These are phyloP conservation scores for Heterodera schachtii DNA, from an alignment of 1,140 invertebrate genomes.

Conservation along the genomic window DNA sequence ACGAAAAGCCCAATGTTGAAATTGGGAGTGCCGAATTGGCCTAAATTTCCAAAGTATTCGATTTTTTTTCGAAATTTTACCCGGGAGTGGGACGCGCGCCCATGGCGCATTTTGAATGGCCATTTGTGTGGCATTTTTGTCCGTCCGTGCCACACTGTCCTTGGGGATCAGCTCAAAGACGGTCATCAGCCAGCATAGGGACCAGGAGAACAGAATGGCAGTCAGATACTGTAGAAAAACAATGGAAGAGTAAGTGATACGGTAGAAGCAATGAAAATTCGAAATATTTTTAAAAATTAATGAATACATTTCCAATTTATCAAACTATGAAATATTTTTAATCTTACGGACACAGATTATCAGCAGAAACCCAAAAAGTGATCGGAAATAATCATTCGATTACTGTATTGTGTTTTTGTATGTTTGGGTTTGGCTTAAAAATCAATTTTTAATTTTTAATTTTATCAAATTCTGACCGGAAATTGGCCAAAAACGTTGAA, in stretches of 20 bases:
- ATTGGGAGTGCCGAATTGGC: conserved; percentile 66
- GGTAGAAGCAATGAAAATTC: not conserved
- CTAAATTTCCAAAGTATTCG: conserved; percentile 45
- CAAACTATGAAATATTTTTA: no score
- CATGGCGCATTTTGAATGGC: conserved; percentile 55
- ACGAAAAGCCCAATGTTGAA: conserved; percentile 65
- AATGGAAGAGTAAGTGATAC: not conserved
- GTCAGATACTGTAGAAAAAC: conserved; percentile 54
- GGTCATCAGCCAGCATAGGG: conserved; percentile 60
- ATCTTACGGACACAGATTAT: no score
- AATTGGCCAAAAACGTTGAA: conserved; percentile 62
- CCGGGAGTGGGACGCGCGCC: conserved; percentile 58
- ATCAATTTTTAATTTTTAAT: not conserved
- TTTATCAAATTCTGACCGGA: conserved; percentile 42
- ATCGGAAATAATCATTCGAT: no score
- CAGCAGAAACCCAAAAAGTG: no score
- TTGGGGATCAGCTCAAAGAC: conserved; percentile 46
- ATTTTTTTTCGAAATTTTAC: conserved; percentile 29
- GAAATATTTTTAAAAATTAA: no score
- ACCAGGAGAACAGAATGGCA: conserved; percentile 59
- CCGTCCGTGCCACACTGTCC: conserved; percentile 57
- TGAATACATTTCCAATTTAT: no score
- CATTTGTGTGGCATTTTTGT: conserved; percentile 51
- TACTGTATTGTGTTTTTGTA: no score
- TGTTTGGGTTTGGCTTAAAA: no score